A percentile compares a stretch with the other conserved stretches of the same genome.
Conservation (phyloP, 2,113 vertebrate species). For the Microtus pennsylvanicus region DNA sequence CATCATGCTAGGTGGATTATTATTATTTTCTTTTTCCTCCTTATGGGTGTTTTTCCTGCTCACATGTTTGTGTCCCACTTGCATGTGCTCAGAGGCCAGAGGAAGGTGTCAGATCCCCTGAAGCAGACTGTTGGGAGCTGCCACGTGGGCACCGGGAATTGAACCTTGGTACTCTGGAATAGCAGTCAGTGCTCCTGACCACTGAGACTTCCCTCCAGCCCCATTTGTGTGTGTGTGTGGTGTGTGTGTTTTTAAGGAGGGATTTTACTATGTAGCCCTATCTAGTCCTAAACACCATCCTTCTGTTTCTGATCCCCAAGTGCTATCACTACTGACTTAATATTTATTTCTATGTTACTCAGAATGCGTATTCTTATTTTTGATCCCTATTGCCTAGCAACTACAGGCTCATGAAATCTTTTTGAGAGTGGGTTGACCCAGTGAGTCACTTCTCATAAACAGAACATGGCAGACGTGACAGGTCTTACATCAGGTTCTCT, state of each 20-base stretch:
- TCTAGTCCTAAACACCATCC: no score
- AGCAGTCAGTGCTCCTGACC: background rate
- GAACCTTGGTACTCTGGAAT: background rate
- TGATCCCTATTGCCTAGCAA: background rate
- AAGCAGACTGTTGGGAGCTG: no score
- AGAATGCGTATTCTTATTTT: conserved; percentile 20
- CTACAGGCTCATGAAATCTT: background rate
- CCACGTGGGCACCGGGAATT: background rate
- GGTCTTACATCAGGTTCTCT: background rate
- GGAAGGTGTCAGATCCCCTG: background rate
- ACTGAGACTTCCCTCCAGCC: background rate
- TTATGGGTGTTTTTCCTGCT: background rate
- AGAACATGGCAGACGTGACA: background rate
- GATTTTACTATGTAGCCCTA: background rate
- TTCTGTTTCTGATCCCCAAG: background rate
- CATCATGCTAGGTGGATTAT: no score
- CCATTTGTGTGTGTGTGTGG: no score
- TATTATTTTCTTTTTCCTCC: no score
- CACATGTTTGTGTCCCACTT: background rate
- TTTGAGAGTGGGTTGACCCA: background rate
- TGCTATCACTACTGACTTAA: background rate
- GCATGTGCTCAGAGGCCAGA: background rate
- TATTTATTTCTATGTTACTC: conserved; percentile 42
- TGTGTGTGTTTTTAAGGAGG: background rate
- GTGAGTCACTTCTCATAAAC: conserved; percentile 17